Base-by-base conservation (phyloP, 2,888 invertebrate genomes). In the Apeira syringaria region DNA sequence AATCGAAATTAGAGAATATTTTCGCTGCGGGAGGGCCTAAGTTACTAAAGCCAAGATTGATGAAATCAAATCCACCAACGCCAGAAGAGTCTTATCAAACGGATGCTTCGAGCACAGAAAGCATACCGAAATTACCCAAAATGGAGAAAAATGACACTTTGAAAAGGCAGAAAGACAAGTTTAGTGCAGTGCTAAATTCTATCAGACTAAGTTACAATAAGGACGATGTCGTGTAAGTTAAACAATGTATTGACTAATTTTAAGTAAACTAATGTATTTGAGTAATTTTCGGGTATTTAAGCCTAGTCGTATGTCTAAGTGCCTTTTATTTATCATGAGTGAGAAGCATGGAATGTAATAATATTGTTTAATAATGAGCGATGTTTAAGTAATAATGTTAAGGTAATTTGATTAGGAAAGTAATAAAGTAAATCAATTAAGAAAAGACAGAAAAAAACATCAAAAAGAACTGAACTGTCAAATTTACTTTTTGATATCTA, bases 131-230 rank as follows among this genome's bases (percentile, higher is more conserved):
- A 53, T 22, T 75, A 25, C 79, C 83, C 0, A 87, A 86, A 63
- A 61, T 80, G 45, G 83, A 85, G 22, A 88, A 83, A 57, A 87
- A 87, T 39, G 88, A 90, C 52, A 90, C 90, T 1, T 59, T 90
- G 25, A 84, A 80, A 43, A 59, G 89, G 53, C 89, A 90, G 48
- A 84, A 72, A 58, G 85, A 75, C 0, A 84, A 75, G 50, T 90
- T 82, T 48, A 71, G 83, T 48, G 81, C 65, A 61, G 89, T 89
- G 61, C 59, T 89, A 30, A 83, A 84, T 67, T 86, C 88, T n/a
- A 73, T 89, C 51, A 61, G 78, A 49, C 66, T 84, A 54, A 85
- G 82, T 70, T 67, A 79, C 34, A 77, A 78, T 46, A 80, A 73
- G 54, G 86, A 81, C 33, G 87, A 88, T 45, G 59, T 58, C 25